Conservation (phyloP, 2,113 vertebrate genomes). For the Tupaia chinensis region DNA sequence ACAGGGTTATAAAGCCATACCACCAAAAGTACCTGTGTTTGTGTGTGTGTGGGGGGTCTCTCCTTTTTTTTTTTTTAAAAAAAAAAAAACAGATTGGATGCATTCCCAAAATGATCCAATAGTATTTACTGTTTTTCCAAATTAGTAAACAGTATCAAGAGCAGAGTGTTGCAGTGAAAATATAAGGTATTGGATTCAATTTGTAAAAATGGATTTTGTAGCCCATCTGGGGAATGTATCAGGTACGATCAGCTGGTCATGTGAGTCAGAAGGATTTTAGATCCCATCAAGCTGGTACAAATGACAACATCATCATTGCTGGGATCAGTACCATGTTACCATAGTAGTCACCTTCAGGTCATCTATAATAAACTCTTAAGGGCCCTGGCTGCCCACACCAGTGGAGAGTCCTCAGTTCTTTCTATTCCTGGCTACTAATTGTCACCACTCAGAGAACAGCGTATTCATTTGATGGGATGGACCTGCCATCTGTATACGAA, state of each 20-base stretch:
- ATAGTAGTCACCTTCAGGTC: not conserved
- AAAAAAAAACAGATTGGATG: constrained; percentile 25
- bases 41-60: not conserved
- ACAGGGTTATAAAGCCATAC: constrained; percentile 78
- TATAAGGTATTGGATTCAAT: not conserved
- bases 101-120: constrained; percentile 59
- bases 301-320: accelerated
- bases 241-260: no score
- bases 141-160: constrained; percentile 19
- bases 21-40: constrained; percentile 35
- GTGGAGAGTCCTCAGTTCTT: not conserved
- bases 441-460: not conserved
- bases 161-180: not conserved
- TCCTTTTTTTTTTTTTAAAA: not conserved
- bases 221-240: not conserved
- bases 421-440: not conserved
- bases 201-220: constrained; percentile 60
- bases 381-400: not conserved
- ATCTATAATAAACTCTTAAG: not conserved
- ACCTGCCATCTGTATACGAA: not conserved
- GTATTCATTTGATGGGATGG: not conserved
- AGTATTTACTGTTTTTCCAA: not conserved
- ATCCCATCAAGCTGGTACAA: not conserved
- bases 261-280: not conserved
- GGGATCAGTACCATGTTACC: not conserved